Base-by-base conservation (phyloP, 2,113 vertebrate species). In the Prochilodus magdalenae region DNA sequence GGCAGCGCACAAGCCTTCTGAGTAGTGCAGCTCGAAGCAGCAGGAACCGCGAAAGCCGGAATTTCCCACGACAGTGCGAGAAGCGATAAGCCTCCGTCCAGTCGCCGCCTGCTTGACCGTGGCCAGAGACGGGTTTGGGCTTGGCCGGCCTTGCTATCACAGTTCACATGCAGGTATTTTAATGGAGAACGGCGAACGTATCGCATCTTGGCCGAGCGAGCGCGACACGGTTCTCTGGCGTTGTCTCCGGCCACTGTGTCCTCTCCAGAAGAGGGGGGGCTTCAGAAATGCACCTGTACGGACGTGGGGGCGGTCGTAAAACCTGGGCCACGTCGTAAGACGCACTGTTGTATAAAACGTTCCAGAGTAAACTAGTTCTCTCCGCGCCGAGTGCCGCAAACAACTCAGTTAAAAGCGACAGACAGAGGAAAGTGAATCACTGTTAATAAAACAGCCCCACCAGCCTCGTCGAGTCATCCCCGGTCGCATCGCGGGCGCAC, bases 91-190 rank as follows among this genome's bases (percentile, higher is more conserved):
- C 95, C 94, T 57, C 95, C 95, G 80, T 98, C 97, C 89, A 95
- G 87, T 55, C 95, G n/a, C 92, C 83, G 93, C 94, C 14, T 51
- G 49, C 86, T 96, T 97, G 81, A 95, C 90, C 5, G 96, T 94
- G 18, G 95, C 92, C 88, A 98, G 93, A n/a, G 65, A 96, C 90
- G 69, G 96, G 93, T 80, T 95, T 95, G 15, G 96, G 95, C 76
- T 96, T 97, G 12, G 95, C 93, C 55, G 95, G 89, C 70, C n/a
- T 94, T 94, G 82, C 84, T 93, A 71, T 97, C 97, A 86, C 96
- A 97, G 93, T 96, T 98, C 86, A 99, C n/a, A n/a, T n/a, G 96
- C 85, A 98, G 94, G 91, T 97, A n/a, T 99, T 93, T 97, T 97
- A 85, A 99, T 99, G 93, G 96, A 98, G 94, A 99, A 99, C 27